Percentiles rank a stretch among this genome's conserved stretches.
Evolutionary conservation across 2,888 invertebrate genomes (phyloP).

Genomic region (Campoplex nolae): DNA sequence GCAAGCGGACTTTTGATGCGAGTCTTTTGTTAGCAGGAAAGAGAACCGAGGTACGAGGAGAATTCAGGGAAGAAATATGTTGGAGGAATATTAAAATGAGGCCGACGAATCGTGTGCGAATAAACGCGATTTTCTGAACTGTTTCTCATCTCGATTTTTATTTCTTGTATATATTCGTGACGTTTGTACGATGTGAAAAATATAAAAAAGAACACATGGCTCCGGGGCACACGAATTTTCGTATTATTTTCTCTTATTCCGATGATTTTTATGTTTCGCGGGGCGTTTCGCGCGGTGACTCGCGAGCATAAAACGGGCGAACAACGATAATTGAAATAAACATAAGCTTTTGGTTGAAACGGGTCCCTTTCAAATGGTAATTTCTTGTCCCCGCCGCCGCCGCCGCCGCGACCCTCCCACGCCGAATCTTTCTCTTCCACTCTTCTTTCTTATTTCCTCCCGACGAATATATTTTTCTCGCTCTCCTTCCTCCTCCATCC

Average conservation of each 20-base stretch:
- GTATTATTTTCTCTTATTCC: slow-evolving; percentile 67
- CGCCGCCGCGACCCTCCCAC: slow-evolving; percentile 71
- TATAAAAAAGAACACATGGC: slow-evolving; percentile 18
- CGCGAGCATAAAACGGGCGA: slow-evolving; percentile 60
- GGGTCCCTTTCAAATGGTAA: slow-evolving; percentile 77
- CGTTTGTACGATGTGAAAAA: slow-evolving; percentile 1
- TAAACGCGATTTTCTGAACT: slow-evolving; percentile 28
- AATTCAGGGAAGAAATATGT: slow-evolving; percentile 42
- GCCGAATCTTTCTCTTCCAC: slow-evolving; percentile 53
- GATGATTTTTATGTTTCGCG: slow-evolving; percentile 57
- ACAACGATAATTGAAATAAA: slow-evolving; percentile 78
- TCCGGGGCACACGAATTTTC: not conserved
- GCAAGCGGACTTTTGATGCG: slow-evolving; percentile 16
- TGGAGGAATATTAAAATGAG: slow-evolving; percentile 56
- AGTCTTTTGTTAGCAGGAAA: slow-evolving; percentile 24
- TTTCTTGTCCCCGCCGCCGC: slow-evolving; percentile 69
- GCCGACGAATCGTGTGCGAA: slow-evolving; percentile 7
- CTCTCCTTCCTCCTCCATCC: slow-evolving; percentile 52
- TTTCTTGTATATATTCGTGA: slow-evolving; percentile 28
- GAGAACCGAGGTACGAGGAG: slow-evolving; percentile 4
- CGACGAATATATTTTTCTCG: slow-evolving; percentile 35
- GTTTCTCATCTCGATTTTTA: slow-evolving; percentile 44
- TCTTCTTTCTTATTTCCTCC: slow-evolving; percentile 57
- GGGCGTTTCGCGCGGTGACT: slow-evolving; percentile 16
- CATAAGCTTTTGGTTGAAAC: slow-evolving; percentile 75